phyloP scores from a whole-genome alignment of 2,113 vertebrate species.

The Triplophysa tibetana region DNA sequence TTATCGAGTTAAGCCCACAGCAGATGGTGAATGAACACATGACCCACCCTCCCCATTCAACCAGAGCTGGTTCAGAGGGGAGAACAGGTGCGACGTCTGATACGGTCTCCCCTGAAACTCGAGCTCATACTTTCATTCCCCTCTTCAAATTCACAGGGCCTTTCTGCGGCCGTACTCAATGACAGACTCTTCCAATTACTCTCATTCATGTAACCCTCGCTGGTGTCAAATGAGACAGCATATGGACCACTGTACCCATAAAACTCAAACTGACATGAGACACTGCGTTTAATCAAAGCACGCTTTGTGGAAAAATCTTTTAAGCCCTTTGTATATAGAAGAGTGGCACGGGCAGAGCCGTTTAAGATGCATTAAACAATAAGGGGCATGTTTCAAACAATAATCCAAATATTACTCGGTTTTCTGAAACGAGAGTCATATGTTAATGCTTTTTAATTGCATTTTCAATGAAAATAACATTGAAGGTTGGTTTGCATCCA shows the following conservation, averaged over 20 bases:
- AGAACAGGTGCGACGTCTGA: constrained; percentile 43
- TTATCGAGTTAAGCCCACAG: constrained; percentile 13
- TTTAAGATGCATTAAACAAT: constrained; percentile 1
- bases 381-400: background rate
- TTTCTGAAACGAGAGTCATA: background rate
- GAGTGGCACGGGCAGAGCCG: background rate
- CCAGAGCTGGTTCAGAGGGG: constrained; percentile 12
- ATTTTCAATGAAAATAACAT: constrained; percentile 6
- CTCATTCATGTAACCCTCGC: constrained; percentile 1
- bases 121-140: constrained; percentile 32
- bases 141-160: constrained; percentile 5
- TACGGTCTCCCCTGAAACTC: constrained; percentile 37
- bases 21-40: constrained; percentile 46
- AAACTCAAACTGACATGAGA: constrained; percentile 34
- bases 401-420: constrained; percentile 9
- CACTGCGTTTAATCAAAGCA: background rate
- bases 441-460: background rate
- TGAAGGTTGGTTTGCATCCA: background rate
- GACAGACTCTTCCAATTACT: constrained; percentile 32
- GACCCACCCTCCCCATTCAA: constrained; percentile 26
- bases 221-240: constrained; percentile 29
- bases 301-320: constrained; percentile 24
- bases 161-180: background rate
- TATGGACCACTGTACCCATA: background rate
- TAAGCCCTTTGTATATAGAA: constrained; percentile 11